These are phyloP conservation scores for Candidula unifasciata DNA, from an alignment of 2,888 invertebrate species.

Conservation along the genomic window DNA sequence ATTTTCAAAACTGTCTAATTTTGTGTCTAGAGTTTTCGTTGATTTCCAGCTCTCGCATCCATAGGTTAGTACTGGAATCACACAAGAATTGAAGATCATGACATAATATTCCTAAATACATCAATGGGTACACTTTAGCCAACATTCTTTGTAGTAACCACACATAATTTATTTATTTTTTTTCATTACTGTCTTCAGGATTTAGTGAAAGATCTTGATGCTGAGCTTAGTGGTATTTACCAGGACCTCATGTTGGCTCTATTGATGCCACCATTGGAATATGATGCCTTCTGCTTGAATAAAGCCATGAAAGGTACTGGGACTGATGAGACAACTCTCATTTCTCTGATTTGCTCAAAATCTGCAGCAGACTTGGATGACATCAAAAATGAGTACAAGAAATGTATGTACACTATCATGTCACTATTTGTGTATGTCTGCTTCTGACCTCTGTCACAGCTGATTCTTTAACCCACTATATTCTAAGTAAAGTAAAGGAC, in stretches of 20 bases:
- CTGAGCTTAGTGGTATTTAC: slow-evolving; percentile 69
- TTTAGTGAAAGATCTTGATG: slow-evolving; percentile 66
- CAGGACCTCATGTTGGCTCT: slow-evolving; percentile 70
- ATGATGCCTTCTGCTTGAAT: slow-evolving; percentile 68
- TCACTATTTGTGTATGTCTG: neutral
- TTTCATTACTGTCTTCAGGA: slow-evolving; percentile 59
- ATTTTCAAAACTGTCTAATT: too few relatives aligned
- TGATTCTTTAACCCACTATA: too few relatives aligned
- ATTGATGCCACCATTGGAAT: slow-evolving; percentile 69
- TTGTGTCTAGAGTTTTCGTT: too few relatives aligned
- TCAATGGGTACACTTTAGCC: too few relatives aligned
- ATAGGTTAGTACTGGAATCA: too few relatives aligned
- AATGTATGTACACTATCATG: slow-evolving; percentile 4
- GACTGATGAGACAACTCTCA: slow-evolving; percentile 67
- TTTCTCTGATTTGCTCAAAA: slow-evolving; percentile 58
- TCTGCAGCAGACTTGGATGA: slow-evolving; percentile 70
- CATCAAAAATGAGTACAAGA: slow-evolving; percentile 58
- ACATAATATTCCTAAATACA: too few relatives aligned
- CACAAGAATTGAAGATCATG: too few relatives aligned
- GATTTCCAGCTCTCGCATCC: too few relatives aligned
- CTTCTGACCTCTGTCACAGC: neutral
- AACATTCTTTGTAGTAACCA: too few relatives aligned
- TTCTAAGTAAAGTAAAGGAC: too few relatives aligned
- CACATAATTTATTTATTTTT: neutral
- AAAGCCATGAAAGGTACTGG: slow-evolving; percentile 69